Conservation (phyloP, 2,797 vertebrate species). For the Tinamus major region DNA sequence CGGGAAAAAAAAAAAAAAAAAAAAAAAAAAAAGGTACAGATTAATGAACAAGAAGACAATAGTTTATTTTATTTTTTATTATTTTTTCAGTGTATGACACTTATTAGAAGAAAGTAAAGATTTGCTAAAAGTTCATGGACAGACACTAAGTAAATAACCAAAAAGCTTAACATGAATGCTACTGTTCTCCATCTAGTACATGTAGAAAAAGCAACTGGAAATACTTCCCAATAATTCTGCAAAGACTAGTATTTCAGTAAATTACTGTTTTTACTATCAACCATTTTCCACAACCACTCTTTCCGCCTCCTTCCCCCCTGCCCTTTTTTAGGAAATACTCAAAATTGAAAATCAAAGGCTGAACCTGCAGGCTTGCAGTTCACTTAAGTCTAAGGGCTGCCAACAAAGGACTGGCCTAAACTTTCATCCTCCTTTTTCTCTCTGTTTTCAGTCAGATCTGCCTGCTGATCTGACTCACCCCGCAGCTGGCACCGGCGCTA, state of each 20-base stretch:
- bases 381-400: neutral
- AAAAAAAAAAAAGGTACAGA: neutral
- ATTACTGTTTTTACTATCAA: constrained; percentile 22
- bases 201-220: neutral
- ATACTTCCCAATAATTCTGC: neutral
- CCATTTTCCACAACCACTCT: neutral
- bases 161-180: neutral
- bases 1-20: neutral
- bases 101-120: neutral
- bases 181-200: neutral
- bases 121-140: neutral
- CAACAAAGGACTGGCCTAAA: neutral
- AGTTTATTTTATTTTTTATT: neutral
- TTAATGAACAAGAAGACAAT: neutral
- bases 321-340: neutral
- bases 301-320: accelerated
- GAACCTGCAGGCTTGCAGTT: neutral
- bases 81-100: neutral
- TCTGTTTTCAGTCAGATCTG: constrained; percentile 31
- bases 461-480: constrained; percentile 13
- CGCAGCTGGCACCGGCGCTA: neutral
- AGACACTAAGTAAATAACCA: neutral
- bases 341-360: neutral
- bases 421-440: neutral
- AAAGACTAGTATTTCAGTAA: neutral